These are phyloP conservation scores for Steinernema carpocapsae DNA, from an alignment of 2,888 invertebrate species.

Conservation along the genomic window DNA sequence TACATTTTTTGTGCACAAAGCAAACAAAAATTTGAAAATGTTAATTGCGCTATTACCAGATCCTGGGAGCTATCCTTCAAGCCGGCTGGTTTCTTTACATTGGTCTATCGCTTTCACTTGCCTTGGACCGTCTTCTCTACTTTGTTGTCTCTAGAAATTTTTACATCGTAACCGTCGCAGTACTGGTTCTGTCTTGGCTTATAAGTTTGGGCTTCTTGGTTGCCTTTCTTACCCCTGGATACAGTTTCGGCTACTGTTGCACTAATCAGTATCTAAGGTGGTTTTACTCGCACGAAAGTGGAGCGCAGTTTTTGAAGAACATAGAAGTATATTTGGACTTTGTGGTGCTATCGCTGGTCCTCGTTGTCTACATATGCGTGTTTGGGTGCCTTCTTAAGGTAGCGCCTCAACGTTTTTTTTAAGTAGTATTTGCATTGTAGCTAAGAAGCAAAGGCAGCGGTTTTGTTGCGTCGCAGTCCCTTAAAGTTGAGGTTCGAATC, in stretches of 20 bases:
- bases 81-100: conserved; percentile 24
- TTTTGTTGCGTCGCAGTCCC: background rate
- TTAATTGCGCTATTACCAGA: background rate
- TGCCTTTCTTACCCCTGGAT: background rate
- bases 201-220: background rate
- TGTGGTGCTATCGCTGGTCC: background rate
- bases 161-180: background rate
- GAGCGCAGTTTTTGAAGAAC: background rate
- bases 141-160: background rate
- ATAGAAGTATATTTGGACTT: background rate
- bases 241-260: conserved; percentile 17
- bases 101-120: conserved; percentile 1
- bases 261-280: background rate
- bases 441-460: background rate
- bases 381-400: background rate
- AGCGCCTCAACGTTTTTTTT: background rate
- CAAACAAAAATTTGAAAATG: background rate
- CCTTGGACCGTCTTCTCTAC: conserved; percentile 13
- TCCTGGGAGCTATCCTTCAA: conserved; percentile 12
- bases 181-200: background rate
- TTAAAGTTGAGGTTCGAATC: conserved; percentile 8
- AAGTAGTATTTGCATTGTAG: background rate
- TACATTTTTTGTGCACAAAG: background rate
- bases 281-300: background rate
- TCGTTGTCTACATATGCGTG: background rate